Conservation (phyloP, 2,888 invertebrate species). For the Scaptomyza reducta region DNA sequence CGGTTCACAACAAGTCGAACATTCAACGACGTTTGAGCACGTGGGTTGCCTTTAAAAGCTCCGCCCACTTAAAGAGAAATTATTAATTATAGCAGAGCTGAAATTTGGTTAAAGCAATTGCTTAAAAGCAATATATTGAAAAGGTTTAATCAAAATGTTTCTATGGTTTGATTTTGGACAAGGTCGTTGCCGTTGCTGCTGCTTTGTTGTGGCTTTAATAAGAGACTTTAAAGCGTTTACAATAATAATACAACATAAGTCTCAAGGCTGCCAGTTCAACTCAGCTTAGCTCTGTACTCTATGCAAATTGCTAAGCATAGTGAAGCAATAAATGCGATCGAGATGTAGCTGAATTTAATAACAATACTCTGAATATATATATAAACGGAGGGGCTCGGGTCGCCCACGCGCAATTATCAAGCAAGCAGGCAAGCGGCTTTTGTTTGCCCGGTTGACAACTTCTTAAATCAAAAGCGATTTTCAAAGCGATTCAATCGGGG, state of each 20-base stretch:
- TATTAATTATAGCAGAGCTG: constrained; percentile 54
- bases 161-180: constrained; percentile 47
- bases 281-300: constrained; percentile 11
- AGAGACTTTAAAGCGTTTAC: constrained; percentile 52
- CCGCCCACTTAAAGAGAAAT: constrained; percentile 54
- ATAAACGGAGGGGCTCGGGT: constrained; percentile 17
- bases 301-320: constrained; percentile 47
- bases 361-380: constrained; percentile 11
- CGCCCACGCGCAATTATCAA: constrained; percentile 73
- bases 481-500: constrained; percentile 41
- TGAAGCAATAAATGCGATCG: constrained; percentile 48
- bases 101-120: constrained; percentile 40
- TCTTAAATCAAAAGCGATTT: constrained; percentile 74
- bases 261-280: constrained; percentile 40
- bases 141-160: constrained; percentile 46
- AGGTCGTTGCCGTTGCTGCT: constrained; percentile 54
- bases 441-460: constrained; percentile 68
- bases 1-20: constrained; percentile 53
- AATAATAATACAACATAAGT: constrained; percentile 43
- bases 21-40: constrained; percentile 34
- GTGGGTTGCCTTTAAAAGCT: constrained; percentile 42
- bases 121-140: constrained; percentile 3
- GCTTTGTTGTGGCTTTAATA: constrained; percentile 33
- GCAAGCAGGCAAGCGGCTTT: constrained; percentile 38
- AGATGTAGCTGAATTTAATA: constrained; percentile 40